Percentiles rank a stretch among this genome's conserved stretches.
phyloP scores from a whole-genome alignment of 2,888 invertebrate species.

The Aporophyla lueneburgensis region DNA sequence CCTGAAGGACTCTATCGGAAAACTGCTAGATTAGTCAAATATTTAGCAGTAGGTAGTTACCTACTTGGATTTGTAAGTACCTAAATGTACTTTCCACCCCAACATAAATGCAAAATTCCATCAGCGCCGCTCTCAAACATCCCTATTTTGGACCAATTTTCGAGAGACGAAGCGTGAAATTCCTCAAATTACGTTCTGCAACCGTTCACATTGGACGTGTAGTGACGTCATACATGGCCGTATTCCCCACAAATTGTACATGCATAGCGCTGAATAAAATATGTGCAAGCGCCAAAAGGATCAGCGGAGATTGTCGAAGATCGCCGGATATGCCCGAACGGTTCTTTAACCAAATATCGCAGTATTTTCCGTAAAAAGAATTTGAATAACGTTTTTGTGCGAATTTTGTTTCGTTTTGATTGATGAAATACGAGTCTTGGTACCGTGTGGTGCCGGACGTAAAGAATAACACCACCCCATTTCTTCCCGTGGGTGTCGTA shows the following conservation, averaged over 20 bases:
- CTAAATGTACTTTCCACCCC: neutral
- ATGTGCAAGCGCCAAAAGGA: constrained; percentile 33
- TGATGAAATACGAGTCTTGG: constrained; percentile 7
- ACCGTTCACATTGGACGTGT: constrained; percentile 28
- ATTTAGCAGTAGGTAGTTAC: neutral
- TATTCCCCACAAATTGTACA: constrained; percentile 45
- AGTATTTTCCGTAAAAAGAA: constrained; percentile 16
- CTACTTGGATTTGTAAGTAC: neutral
- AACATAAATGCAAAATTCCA: constrained; percentile 10
- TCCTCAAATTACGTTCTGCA: constrained; percentile 47
- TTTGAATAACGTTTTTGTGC: constrained; percentile 1
- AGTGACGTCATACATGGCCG: constrained; percentile 44
- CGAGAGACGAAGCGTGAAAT: constrained; percentile 50
- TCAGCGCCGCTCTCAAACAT: constrained; percentile 11
- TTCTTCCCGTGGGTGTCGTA: no score
- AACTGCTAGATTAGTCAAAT: neutral
- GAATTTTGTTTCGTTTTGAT: constrained; percentile 4
- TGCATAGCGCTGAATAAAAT: constrained; percentile 57
- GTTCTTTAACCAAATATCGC: constrained; percentile 14
- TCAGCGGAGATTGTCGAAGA: constrained; percentile 28
- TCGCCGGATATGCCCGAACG: constrained; percentile 17
- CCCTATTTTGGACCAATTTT: constrained; percentile 28
- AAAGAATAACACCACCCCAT: no score
- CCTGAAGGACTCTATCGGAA: neutral
- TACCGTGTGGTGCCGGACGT: no score